Evolutionary conservation across 1,140 invertebrate genomes (phyloP).

Genomic region (Diorhabda elongata): DNA sequence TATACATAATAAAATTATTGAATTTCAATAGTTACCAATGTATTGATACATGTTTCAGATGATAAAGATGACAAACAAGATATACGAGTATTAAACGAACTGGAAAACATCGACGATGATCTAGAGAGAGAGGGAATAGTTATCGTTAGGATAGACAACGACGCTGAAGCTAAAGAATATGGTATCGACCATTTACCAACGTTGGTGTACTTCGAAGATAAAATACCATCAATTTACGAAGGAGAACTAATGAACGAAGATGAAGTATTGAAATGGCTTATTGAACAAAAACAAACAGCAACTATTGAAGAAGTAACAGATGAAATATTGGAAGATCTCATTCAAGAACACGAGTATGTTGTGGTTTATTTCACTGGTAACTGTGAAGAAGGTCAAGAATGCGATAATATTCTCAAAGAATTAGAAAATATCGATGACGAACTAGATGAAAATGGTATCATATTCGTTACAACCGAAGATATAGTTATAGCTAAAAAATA

Average conservation of each 20-base stretch:
- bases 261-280: constrained; percentile 84
- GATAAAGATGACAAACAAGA: constrained; percentile 88
- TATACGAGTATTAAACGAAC: constrained; percentile 79
- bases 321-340: constrained; percentile 81
- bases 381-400: constrained; percentile 82
- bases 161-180: constrained; percentile 83
- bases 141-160: constrained; percentile 84
- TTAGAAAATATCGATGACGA: constrained; percentile 93
- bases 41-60: constrained; percentile 55
- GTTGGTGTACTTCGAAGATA: constrained; percentile 86
- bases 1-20: not conserved
- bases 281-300: constrained; percentile 84
- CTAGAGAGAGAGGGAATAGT: constrained; percentile 85
- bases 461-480: constrained; percentile 91
- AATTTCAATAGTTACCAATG: not conserved
- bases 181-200: constrained; percentile 86
- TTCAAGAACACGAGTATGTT: constrained; percentile 89
- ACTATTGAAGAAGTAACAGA: constrained; percentile 94
- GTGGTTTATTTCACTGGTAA: constrained; percentile 90
- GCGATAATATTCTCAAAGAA: constrained; percentile 78
- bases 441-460: constrained; percentile 86
- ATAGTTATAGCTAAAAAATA: constrained; percentile 75
- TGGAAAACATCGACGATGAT: constrained; percentile 92
- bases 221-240: constrained; percentile 87
- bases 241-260: constrained; percentile 89